Percentiles rank a stretch among this genome's conserved stretches.
Conservation (phyloP, 2,797 vertebrate genomes). For the Chaetophractus vellerosus region DNA sequence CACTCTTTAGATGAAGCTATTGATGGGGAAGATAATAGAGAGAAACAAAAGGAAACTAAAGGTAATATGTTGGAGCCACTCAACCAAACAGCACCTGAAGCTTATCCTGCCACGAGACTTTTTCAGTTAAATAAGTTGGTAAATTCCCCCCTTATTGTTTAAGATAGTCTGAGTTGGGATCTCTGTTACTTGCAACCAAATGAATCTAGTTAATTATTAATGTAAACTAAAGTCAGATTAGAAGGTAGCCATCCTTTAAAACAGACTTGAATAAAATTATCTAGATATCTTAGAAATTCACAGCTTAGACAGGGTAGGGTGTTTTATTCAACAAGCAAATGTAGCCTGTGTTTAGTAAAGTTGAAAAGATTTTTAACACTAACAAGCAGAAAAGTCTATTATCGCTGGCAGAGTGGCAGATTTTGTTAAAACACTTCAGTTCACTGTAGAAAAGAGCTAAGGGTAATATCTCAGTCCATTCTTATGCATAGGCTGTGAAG, state of each 20-base stretch:
- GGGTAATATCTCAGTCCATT: slow-evolving; percentile 17
- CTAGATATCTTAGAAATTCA: not conserved
- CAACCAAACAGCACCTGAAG: not conserved
- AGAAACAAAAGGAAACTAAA: not conserved
- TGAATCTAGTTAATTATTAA: slow-evolving; percentile 23
- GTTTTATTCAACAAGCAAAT: not conserved
- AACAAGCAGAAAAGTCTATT: slow-evolving; percentile 39
- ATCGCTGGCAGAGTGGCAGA: slow-evolving; percentile 36
- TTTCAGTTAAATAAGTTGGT: slow-evolving; percentile 16
- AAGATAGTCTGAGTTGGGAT: not conserved
- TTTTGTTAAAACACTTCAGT: slow-evolving; percentile 66
- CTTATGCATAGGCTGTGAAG: not conserved
- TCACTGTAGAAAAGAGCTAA: slow-evolving; percentile 31
- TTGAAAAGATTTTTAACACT: slow-evolving; percentile 45
- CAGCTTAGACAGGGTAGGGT: not conserved
- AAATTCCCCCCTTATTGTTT: not conserved
- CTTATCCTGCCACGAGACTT: not conserved
- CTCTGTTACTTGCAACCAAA: slow-evolving; percentile 44
- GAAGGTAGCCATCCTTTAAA: slow-evolving; percentile 9
- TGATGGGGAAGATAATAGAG: not conserved
- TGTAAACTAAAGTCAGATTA: not conserved
- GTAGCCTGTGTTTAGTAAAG: slow-evolving; percentile 40
- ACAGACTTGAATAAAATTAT: slow-evolving; percentile 30
- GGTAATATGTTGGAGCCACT: not conserved
- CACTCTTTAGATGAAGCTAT: slow-evolving; percentile 41